These are phyloP conservation scores for Periphyllus acericola DNA, from an alignment of 2,888 invertebrate genomes.

Conservation along the genomic window DNA sequence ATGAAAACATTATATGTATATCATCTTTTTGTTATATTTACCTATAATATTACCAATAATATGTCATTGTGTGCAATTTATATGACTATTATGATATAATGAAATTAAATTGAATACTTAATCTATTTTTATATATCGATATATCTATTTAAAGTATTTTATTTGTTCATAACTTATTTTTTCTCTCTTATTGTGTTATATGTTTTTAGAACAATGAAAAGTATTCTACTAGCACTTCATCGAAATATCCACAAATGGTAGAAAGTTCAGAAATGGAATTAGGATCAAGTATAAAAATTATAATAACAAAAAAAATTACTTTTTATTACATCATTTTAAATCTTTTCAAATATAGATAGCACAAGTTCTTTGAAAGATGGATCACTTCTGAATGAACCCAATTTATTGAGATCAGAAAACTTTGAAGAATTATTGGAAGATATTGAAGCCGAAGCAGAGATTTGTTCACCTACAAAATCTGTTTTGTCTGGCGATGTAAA, in stretches of 20 bases:
- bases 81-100: neutral
- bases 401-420: slow-evolving; percentile 35
- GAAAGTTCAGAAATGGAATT: slow-evolving; percentile 34
- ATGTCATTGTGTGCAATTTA: neutral
- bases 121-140: neutral
- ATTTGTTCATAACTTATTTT: neutral
- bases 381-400: slow-evolving; percentile 3
- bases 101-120: neutral
- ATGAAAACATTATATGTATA: neutral
- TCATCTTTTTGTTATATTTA: neutral
- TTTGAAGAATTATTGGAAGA: slow-evolving; percentile 57
- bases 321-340: neutral
- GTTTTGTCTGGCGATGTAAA: neutral
- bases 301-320: neutral
- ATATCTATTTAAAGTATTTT: neutral
- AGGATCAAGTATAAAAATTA: slow-evolving; percentile 17
- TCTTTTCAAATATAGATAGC: neutral
- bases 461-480: slow-evolving; percentile 52
- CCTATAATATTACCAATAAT: neutral
- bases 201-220: slow-evolving; percentile 45
- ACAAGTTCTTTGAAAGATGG: neutral
- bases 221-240: slow-evolving; percentile 1
- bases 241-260: neutral
- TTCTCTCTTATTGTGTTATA: neutral
- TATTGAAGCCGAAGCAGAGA: slow-evolving; percentile 57